These are phyloP conservation scores for Catharus minimus DNA, from an alignment of 2,113 vertebrate genomes.

Conservation along the genomic window DNA sequence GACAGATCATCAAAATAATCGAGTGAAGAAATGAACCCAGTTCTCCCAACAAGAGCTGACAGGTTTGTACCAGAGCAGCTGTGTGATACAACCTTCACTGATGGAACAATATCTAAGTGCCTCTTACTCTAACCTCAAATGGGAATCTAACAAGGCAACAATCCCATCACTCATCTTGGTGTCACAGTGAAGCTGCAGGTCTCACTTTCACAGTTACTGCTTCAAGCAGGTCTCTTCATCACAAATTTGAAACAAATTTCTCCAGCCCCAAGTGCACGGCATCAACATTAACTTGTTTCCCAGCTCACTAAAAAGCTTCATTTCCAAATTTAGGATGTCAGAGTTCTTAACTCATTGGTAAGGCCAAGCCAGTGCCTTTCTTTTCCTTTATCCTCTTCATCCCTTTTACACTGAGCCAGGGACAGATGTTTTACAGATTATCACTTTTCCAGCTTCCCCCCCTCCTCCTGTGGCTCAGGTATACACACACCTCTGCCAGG, in stretches of 20 bases:
- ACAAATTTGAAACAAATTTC: not conserved
- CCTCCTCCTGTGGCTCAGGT: not conserved
- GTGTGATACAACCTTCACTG: not conserved
- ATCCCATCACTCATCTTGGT: rapidly evolving
- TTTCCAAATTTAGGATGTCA: not conserved
- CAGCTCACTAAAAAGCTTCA: not conserved
- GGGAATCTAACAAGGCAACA: not conserved
- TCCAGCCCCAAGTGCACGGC: not conserved
- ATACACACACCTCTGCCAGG: not conserved
- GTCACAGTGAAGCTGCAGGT: not conserved
- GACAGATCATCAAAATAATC: not conserved
- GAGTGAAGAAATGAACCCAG: not conserved
- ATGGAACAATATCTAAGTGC: not conserved
- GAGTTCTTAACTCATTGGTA: not conserved
- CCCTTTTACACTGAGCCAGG: not conserved
- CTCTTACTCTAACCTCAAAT: not conserved
- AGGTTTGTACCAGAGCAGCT: not conserved
- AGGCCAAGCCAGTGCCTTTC: not conserved
- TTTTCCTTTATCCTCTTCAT: not conserved
- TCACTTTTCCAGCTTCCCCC: not conserved
- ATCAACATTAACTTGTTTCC: not conserved
- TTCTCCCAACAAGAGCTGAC: not conserved
- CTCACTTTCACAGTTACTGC: not conserved
- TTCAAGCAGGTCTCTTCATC: not conserved
- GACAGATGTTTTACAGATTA: not conserved